Evolutionary conservation across 2,797 vertebrate species (phyloP).

Genomic region (Muraenolepis orangiensis): DNA sequence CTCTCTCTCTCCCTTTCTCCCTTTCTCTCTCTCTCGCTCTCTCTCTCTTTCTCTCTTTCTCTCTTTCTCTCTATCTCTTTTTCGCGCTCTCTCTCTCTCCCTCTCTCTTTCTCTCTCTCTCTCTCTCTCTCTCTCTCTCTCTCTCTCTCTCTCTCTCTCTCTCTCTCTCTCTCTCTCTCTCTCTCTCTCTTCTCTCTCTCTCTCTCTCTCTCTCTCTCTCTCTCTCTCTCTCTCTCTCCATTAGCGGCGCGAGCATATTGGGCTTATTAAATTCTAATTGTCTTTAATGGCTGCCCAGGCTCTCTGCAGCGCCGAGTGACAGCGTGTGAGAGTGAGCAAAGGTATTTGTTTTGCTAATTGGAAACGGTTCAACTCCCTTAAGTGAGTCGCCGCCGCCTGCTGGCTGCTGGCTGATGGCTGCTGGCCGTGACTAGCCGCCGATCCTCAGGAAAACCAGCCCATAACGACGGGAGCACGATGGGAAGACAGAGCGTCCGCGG

Average conservation of each 20-base stretch:
- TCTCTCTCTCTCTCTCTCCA: conserved; percentile 50
- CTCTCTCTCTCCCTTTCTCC: conserved; percentile 35
- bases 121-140: conserved; percentile 43
- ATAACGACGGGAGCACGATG: too few relatives aligned
- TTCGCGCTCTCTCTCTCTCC: conserved; percentile 11
- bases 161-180: conserved; percentile 24
- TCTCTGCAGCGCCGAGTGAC: conserved; percentile 63
- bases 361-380: conserved; percentile 68
- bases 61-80: too few relatives aligned
- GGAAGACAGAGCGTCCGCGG: conserved; percentile 41
- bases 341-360: conserved; percentile 76
- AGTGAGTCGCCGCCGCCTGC: conserved; percentile 55
- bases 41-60: conserved; percentile 47
- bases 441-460: conserved; percentile 39
- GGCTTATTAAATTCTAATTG: conserved; percentile 77
- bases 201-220: conserved; percentile 20
- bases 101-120: conserved; percentile 39
- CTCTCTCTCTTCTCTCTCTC: conserved; percentile 50
- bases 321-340: conserved; percentile 57
- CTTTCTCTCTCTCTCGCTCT: conserved; percentile 37
- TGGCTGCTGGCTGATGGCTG: too few relatives aligned
- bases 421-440: conserved; percentile 15
- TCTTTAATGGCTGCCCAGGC: conserved; percentile 67
- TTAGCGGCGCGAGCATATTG: conserved; percentile 73
- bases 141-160: conserved; percentile 37